A percentile compares a stretch with the other conserved stretches of the same genome.
Conservation (phyloP, 2,113 vertebrate species). For the Pao palembangensis region DNA sequence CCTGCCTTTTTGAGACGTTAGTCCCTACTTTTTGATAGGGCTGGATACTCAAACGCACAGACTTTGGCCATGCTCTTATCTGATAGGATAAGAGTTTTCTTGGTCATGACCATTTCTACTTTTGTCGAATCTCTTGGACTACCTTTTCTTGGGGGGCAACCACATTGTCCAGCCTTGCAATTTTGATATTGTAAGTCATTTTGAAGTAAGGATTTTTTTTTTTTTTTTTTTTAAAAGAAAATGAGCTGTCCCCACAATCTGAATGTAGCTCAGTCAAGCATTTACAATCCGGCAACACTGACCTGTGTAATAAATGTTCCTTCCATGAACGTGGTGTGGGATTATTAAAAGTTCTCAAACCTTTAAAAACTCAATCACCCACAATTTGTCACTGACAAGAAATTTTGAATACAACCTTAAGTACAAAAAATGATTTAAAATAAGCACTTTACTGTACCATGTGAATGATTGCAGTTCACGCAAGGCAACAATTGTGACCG, state of each 20-base stretch:
- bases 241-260: constrained; percentile 46
- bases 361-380: constrained; percentile 41
- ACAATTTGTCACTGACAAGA: constrained; percentile 40
- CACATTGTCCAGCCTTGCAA: constrained; percentile 29
- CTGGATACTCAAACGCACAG: constrained; percentile 59
- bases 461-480: constrained; percentile 86
- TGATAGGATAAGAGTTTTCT: constrained; percentile 43
- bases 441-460: constrained; percentile 95
- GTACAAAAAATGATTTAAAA: constrained; percentile 72
- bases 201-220: constrained; percentile 46
- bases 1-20: constrained; percentile 28
- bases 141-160: constrained; percentile 51
- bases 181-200: constrained; percentile 50
- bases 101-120: constrained; percentile 67
- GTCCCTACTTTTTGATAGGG: constrained; percentile 54
- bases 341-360: constrained; percentile 28
- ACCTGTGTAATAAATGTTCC: constrained; percentile 32
- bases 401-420: constrained; percentile 50
- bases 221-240: not conserved
- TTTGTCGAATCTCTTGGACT: constrained; percentile 50
- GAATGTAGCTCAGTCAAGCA: constrained; percentile 60
- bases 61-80: constrained; percentile 50
- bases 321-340: constrained; percentile 32
- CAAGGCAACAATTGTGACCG: constrained; percentile 76
- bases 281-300: constrained; percentile 49